Base-by-base conservation (phyloP, 2,113 vertebrate species). In the Brevimyrus niger region DNA sequence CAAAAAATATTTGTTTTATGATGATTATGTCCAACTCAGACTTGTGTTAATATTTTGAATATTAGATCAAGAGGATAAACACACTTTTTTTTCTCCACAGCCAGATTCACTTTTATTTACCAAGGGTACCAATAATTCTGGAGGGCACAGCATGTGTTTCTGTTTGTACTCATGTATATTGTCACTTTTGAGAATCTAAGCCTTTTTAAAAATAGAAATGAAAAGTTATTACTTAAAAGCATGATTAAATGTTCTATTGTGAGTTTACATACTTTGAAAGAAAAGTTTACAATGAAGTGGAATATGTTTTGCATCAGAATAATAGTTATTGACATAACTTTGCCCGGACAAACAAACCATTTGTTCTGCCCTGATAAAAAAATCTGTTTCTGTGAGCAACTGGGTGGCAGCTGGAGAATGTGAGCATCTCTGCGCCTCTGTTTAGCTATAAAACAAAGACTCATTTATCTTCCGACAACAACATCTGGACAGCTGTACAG, bases 381-480 rank as follows among this genome's bases (percentile, higher is more conserved):
- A 89, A 90, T 88, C 1, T 17, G 89, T 90, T 93, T 90, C 92
- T 93, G 89, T 89, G 89, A 91, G 90, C 80, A 69, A 92, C 87
- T 90, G 90, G 93, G 89, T 92, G 90, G 90, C 93, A 92, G 89
- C 89, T 95, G 93, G 91, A 89, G 0, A 89, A 92, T 93, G 91
- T 91, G 89, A 48, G 10, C 3, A 80, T 90, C 86, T 51, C 80
- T 35, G 7, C 87, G 89, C 88, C 87, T 94, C 90, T 19, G 44
- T 93, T 94, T 88, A 94, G 92, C 90, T 92, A 92, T 89, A 95
- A 96, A 91, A 94, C 88, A 90, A 92, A 91, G 55, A 58, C 84
- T 94, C 89, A 94, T 92, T 94, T 89, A 91, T 96, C 94, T 46
- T 92, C 91, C 91, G 94, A 95, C n/a, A 91, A 93, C 92, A 95